Evolutionary conservation across 2,113 vertebrate genomes (phyloP), one percentile per base, ranked within the genome.

Genomic region (Grammomys surdaster): DNA sequence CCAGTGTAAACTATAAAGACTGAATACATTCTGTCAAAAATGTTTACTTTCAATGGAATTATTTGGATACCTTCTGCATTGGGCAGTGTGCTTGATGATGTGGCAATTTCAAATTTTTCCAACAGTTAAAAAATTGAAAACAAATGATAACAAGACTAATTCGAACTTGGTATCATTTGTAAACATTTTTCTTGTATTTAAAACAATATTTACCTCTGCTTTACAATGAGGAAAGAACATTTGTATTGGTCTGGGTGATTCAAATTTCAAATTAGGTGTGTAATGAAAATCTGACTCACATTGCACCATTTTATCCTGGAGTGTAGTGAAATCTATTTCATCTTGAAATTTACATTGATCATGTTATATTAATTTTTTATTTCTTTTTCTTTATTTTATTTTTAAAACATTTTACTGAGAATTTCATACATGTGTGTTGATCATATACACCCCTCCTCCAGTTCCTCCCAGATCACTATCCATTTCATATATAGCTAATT

Each of bases 61-160:
- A 16, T 91, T 80, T 46, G 11, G 10, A 88, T 26, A 95, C 46
- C 51, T 85, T 58, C 9, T 76, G 91, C 67, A 97, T 75, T 14
- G 81, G 65, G 95, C 54, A 73, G 78, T 24, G 31, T 92, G 7
- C 75, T 69, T 6, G 28, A 76, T 28, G 69, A 14, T 75, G 19
- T 75, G 48, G 36, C 94, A 77, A 92, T 81, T 77, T 86, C 36
- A 81, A 94, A 14, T 56, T 8, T 84, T 90, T 93, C 63, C 36
- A 93, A 14, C 48, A 67, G 28, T n/a, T 43, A 89, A 88, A 97
- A 76, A 75, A 13, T 54, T 90, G 40, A 20, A 85, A 97, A 73
- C 85, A 82, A 91, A 94, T 43, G 4, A 6, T 3, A 33, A 28
- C 40, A 86, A 88, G 6, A 51, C 26, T 85, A 70, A 80, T 16